These are phyloP conservation scores for Pachyseris speciosa DNA, from an alignment of 64 coral and sea anemone species.

Conservation along the genomic window DNA sequence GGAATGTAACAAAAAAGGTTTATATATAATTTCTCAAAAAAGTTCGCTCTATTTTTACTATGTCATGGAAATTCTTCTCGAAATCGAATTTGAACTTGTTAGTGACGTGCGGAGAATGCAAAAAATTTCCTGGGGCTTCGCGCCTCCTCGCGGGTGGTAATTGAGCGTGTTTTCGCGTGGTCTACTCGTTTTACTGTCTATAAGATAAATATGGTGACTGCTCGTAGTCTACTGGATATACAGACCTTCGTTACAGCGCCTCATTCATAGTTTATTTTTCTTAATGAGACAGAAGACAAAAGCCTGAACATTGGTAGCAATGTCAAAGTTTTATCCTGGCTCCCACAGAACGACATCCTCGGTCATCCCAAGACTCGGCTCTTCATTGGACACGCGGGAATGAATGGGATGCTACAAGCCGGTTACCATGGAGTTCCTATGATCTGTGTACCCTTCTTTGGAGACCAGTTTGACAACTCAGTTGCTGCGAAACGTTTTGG, in stretches of 20 bases:
- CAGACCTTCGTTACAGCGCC: too few relatives aligned
- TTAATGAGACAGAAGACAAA: neutral
- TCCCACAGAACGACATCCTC: conserved; percentile 67
- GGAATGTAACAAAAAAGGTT: too few relatives aligned
- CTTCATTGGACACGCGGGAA: conserved; percentile 60
- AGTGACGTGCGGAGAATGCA: too few relatives aligned
- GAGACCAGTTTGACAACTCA: conserved; percentile 54
- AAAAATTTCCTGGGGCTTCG: too few relatives aligned
- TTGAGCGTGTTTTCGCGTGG: too few relatives aligned
- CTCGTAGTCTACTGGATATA: neutral
- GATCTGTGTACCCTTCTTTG: conserved; percentile 57
- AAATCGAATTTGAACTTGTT: too few relatives aligned
- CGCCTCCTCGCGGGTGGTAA: too few relatives aligned
- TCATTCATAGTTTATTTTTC: neutral
- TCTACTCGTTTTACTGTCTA: too few relatives aligned
- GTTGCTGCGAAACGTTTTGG: conserved; percentile 14
- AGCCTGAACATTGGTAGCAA: neutral
- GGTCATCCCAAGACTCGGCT: conserved; percentile 45
- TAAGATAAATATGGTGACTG: too few relatives aligned
- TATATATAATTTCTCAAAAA: too few relatives aligned
- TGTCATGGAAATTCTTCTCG: too few relatives aligned
- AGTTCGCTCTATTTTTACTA: too few relatives aligned
- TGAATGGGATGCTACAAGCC: conserved; percentile 47
- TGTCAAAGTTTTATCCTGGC: conserved; percentile 3
- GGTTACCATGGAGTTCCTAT: conserved; percentile 63